Conservation (phyloP, 2,113 vertebrate species). For the Leptobrachium ailaonicum region DNA sequence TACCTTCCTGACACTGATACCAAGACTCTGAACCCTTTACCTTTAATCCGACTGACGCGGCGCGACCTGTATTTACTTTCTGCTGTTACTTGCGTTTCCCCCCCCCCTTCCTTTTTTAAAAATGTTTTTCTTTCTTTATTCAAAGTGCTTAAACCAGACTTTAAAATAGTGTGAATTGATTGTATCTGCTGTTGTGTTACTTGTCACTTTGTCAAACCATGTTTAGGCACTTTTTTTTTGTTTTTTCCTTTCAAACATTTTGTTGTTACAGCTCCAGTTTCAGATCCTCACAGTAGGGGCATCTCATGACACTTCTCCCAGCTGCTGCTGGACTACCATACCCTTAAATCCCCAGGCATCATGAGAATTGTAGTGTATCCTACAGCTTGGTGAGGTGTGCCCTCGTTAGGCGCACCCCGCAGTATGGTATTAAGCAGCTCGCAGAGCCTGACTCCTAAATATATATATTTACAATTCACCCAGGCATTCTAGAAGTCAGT, state of each 20-base stretch:
- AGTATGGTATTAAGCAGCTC: background rate
- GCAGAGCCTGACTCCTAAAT: background rate
- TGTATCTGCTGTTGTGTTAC: slow-evolving; percentile 55
- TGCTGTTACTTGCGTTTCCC: slow-evolving; percentile 69
- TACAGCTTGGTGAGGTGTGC: no score
- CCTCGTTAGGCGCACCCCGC: no score
- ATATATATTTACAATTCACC: no score
- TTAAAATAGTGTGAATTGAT: slow-evolving; percentile 50
- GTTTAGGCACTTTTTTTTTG: slow-evolving; percentile 36
- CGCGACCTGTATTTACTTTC: slow-evolving; percentile 71
- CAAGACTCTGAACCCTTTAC: slow-evolving; percentile 63
- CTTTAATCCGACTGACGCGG: slow-evolving; percentile 69
- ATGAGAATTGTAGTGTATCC: no score
- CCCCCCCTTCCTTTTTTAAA: slow-evolving; percentile 23
- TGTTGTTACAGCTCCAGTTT: background rate
- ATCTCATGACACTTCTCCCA: no score
- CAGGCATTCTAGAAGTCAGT: no score
- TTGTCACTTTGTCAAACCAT: slow-evolving; percentile 32
- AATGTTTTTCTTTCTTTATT: slow-evolving; percentile 32
- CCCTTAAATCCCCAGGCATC: no score
- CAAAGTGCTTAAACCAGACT: slow-evolving; percentile 57
- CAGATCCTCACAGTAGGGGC: background rate
- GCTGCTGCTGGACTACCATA: no score
- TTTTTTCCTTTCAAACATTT: background rate
- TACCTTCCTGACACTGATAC: slow-evolving; percentile 77